Conservation (phyloP, 2,113 vertebrate genomes). For the Ciconia maguari region DNA sequence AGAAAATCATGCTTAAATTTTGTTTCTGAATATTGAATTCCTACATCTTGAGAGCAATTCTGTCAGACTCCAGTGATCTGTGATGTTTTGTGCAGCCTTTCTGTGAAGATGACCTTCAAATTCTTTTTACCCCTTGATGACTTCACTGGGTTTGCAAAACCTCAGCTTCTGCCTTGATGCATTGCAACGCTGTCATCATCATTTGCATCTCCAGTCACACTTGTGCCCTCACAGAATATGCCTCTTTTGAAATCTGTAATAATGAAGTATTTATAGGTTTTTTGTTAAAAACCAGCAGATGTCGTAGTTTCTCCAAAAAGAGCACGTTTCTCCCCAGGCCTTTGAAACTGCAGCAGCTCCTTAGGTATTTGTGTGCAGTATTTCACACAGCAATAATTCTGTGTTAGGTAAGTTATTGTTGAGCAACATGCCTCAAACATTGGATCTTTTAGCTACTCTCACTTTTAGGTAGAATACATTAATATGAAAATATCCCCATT, state of each 20-base stretch:
- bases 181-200: background rate
- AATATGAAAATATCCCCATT: background rate
- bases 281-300: conserved; percentile 51
- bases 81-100: background rate
- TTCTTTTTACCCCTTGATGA: background rate
- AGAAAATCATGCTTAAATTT: background rate
- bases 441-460: background rate
- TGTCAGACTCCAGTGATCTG: background rate
- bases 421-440: background rate
- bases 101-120: background rate
- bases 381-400: background rate
- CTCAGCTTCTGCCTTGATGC: background rate
- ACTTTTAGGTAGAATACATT: background rate
- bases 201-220: background rate
- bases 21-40: background rate
- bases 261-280: background rate
- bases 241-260: background rate
- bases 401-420: background rate
- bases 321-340: background rate
- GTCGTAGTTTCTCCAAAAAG: conserved; percentile 66
- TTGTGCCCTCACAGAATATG: background rate
- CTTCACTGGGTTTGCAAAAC: background rate
- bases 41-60: background rate
- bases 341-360: background rate
- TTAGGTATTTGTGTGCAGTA: background rate